Base-by-base conservation (phyloP, 1,140 invertebrate genomes). In the Mesaphorura yosii region DNA sequence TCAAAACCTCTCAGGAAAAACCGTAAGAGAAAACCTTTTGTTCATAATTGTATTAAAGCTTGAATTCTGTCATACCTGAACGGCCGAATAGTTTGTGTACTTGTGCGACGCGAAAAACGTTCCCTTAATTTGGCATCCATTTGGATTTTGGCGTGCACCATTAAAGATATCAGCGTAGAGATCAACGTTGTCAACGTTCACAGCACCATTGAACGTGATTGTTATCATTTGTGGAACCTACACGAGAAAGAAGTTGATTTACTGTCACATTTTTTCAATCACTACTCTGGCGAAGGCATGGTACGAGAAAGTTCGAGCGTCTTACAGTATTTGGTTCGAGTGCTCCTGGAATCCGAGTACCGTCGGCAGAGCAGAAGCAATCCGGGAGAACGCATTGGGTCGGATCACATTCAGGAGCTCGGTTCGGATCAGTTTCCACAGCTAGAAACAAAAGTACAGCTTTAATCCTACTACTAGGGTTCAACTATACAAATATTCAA, bases 101-200 rank as follows among this genome's bases (percentile, higher is more conserved):
- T 93, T 91, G 75, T 96, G 90, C 0, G 88, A 91, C 0, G 93
- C 83, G 69, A 96, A 98, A 77, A 94, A 94, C 4, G 90, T 96
- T 56, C 86, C 86, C 58, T 82, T 80, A 66, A 94, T 88, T 64
- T 89, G 84, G 67, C 92, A 97, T 22, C 91, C 87, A 68, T 96
- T 95, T 17, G 89, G 87, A 66, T 93, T 93, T 62, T 80, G 78
- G 15, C 86, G 76, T 61, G 82, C 78, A 2, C 85, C 86, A 65
- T 85, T 88, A 74, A 91, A 91, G 58, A 91, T 77, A 59, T 89
- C 86, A 40, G 90, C 84, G 70, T 92, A 93, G 39, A 91, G 71
- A 63, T 92, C 88, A 64, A 90, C 86, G 69, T 93, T 93, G 72
- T 91, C 87, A 20, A 87, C 80, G 67, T 93, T 95, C n/a, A 93